Conservation (phyloP, 2,888 invertebrate genomes). For the Hyposoter didymator region DNA sequence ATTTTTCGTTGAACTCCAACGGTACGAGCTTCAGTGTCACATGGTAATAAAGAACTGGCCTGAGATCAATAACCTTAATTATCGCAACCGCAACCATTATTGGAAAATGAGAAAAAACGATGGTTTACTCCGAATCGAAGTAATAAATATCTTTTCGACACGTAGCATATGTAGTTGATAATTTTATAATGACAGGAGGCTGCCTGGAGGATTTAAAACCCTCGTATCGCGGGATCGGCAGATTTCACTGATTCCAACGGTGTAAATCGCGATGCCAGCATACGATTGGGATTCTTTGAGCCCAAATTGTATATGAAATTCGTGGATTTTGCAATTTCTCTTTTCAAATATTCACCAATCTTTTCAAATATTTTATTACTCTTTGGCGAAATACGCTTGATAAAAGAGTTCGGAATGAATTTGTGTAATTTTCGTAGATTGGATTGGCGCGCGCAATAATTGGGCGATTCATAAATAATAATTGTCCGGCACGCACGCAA, state of each 20-base stretch:
- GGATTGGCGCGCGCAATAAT: neutral
- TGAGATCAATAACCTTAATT: neutral
- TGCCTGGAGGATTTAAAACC: conserved; percentile 18
- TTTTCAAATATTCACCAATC: neutral
- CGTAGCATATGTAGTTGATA: neutral
- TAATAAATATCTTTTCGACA: neutral
- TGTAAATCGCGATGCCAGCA: neutral
- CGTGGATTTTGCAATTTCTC: neutral
- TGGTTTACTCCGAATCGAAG: neutral
- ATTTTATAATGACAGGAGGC: conserved; percentile 8
- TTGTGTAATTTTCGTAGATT: neutral
- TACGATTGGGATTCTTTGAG: neutral
- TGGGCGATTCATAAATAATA: no score
- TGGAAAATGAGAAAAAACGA: conserved; percentile 13
- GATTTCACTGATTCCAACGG: neutral
- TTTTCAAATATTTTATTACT: neutral
- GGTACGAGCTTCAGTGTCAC: no score
- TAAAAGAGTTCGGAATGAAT: no score
- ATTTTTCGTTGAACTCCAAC: no score
- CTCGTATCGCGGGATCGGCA: neutral
- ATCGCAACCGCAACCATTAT: conserved; percentile 19
- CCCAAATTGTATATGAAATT: no score
- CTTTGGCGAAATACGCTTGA: neutral
- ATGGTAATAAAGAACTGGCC: no score
- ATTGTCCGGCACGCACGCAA: neutral